A percentile compares a stretch with the other conserved stretches of the same genome.
Conservation (phyloP, 2,113 vertebrate genomes). For the Epinephelus cyanopodus region DNA sequence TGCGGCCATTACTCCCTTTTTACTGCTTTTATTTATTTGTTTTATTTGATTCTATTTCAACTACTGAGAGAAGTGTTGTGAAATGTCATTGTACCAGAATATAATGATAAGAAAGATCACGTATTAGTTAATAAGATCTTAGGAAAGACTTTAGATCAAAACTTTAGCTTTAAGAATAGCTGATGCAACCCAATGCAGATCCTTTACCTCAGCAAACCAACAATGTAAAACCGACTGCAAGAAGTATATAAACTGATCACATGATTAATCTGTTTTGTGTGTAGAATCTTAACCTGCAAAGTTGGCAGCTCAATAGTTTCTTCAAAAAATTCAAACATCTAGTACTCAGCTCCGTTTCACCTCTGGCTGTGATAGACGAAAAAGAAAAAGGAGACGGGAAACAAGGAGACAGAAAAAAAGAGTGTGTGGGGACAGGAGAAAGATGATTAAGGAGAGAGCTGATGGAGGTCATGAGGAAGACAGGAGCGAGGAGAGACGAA, state of each 20-base stretch:
- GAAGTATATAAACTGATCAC: not conserved
- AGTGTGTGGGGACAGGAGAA: constrained; percentile 45
- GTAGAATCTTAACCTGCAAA: not conserved
- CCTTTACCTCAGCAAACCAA: not conserved
- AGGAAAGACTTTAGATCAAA: not conserved
- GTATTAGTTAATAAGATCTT: not conserved
- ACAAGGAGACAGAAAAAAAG: constrained; percentile 17
- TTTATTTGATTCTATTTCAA: too few species aligned
- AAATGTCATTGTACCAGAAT: too few species aligned
- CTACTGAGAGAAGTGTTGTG: too few species aligned
- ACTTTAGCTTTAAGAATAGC: not conserved
- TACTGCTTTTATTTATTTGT: too few species aligned
- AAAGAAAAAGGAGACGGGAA: constrained; percentile 31
- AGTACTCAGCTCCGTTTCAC: constrained; percentile 11
- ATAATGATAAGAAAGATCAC: too few species aligned
- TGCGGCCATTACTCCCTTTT: too few species aligned
- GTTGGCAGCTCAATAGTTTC: not conserved
- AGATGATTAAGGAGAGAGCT: constrained; percentile 62
- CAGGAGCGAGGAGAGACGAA: constrained; percentile 11
- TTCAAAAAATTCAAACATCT: constrained; percentile 10
- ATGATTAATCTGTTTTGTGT: not conserved
- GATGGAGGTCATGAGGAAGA: constrained; percentile 66
- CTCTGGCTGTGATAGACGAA: constrained; percentile 19
- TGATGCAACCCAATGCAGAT: not conserved
- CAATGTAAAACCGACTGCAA: not conserved